Percentiles rank a stretch among this genome's conserved stretches.
Conservation (phyloP, 2,888 invertebrate species). For the Andrena marginata region DNA sequence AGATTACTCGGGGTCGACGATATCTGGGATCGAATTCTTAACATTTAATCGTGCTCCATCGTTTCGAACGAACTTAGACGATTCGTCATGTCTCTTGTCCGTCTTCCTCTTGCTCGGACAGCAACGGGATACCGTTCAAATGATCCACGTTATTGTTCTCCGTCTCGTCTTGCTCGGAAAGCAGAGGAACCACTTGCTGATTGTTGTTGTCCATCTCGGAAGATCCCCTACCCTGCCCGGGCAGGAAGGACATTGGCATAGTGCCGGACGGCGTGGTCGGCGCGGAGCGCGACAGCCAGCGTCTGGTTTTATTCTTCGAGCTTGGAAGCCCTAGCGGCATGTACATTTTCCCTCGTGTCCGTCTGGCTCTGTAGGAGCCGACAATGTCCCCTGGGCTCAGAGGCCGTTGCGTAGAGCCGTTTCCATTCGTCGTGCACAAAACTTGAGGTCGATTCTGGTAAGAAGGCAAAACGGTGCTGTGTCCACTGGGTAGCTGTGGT, state of each 20-base stretch:
- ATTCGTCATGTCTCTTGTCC: slow-evolving; percentile 67
- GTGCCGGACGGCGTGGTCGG: slow-evolving; percentile 92
- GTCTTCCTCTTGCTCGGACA: slow-evolving; percentile 76
- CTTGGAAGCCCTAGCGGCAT: slow-evolving; percentile 84
- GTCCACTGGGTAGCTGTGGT: slow-evolving; percentile 85
- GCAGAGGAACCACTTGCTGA: slow-evolving; percentile 80
- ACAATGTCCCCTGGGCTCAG: slow-evolving; percentile 81
- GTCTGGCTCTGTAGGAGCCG: slow-evolving; percentile 72
- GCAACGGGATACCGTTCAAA: slow-evolving; percentile 69
- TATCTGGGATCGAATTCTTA: slow-evolving; percentile 37
- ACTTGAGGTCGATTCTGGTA: slow-evolving; percentile 77
- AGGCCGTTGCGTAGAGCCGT: slow-evolving; percentile 75
- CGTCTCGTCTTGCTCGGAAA: slow-evolving; percentile 82
- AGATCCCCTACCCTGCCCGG: slow-evolving; percentile 84
- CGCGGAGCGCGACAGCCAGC: slow-evolving; percentile 91
- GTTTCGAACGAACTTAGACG: slow-evolving; percentile 19
- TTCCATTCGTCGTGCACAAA: slow-evolving; percentile 74
- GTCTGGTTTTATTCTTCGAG: slow-evolving; percentile 80
- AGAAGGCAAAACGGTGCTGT: slow-evolving; percentile 69
- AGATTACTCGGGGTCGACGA: slow-evolving; percentile 43
- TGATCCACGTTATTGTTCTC: slow-evolving; percentile 71
- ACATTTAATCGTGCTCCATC: slow-evolving; percentile 12
- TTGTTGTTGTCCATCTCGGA: slow-evolving; percentile 78
- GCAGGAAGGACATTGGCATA: slow-evolving; percentile 89
- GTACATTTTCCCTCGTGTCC: slow-evolving; percentile 85